Percentiles rank a stretch among this genome's conserved stretches.
These are phyloP conservation scores for Phytoseiulus persimilis DNA, from an alignment of 2,888 invertebrate species.

Conservation along the genomic window DNA sequence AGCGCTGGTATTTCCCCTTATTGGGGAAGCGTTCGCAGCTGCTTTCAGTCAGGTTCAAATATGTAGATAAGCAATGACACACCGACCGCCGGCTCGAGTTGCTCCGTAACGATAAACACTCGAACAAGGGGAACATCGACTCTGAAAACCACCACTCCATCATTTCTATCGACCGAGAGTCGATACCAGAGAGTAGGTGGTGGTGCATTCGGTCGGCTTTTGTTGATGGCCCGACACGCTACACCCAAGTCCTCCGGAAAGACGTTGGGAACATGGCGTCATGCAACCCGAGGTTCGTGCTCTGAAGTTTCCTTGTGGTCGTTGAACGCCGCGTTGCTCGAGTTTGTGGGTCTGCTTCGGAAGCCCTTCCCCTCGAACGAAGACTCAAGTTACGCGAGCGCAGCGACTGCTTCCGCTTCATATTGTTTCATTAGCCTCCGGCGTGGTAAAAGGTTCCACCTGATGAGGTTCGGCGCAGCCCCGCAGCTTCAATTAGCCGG, in stretches of 20 bases:
- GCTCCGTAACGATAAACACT: no score
- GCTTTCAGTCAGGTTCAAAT: no score
- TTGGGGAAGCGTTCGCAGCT: no score
- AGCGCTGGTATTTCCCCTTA: no score
- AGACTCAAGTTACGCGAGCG: neutral
- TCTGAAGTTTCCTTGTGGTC: neutral
- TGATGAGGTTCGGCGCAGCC: neutral
- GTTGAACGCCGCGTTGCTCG: neutral
- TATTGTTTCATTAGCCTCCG: neutral
- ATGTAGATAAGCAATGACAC: no score
- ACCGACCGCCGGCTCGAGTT: no score
- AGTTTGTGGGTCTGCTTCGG: neutral
- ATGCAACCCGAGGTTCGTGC: no score
- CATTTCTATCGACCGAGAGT: neutral
- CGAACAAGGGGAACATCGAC: no score
- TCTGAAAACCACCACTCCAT: neutral
- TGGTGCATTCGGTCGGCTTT: no score
- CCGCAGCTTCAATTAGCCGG: neutral
- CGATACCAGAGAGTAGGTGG: neutral
- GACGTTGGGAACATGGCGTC: no score
- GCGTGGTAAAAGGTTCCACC: neutral
- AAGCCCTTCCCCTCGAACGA: neutral
- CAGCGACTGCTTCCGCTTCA: neutral
- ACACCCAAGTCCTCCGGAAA: no score
- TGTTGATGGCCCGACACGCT: no score